Conservation (phyloP, 2,888 invertebrate genomes). For the Parthenolecanium corni region DNA sequence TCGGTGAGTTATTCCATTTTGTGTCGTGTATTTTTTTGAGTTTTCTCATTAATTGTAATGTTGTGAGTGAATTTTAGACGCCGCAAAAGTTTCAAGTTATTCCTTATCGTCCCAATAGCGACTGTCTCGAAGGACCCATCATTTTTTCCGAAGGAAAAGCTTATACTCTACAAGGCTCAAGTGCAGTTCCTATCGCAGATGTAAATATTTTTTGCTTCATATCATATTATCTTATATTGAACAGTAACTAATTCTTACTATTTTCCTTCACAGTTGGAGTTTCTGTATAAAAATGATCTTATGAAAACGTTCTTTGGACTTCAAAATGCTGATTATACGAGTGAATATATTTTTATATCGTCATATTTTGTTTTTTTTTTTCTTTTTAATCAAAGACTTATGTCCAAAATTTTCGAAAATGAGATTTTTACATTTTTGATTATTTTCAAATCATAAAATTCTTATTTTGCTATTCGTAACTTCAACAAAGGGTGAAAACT, state of each 20-base stretch:
- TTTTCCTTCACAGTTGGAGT: slow-evolving; percentile 15
- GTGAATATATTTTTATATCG: background rate
- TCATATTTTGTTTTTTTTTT: background rate
- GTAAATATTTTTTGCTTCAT: slow-evolving; percentile 54
- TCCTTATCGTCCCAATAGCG: slow-evolving; percentile 95
- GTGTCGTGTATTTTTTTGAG: background rate
- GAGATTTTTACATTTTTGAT: no score
- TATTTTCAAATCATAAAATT: no score
- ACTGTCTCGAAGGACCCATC: slow-evolving; percentile 75
- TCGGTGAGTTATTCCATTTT: background rate
- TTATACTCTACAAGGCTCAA: slow-evolving; percentile 78
- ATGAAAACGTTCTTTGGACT: background rate
- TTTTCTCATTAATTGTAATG: background rate
- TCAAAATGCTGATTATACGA: background rate
- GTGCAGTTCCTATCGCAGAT: slow-evolving; percentile 76
- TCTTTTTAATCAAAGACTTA: background rate
- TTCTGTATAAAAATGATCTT: slow-evolving; percentile 7
- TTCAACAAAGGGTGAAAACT: no score
- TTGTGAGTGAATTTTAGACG: slow-evolving; percentile 58
- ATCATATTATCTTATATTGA: no score
- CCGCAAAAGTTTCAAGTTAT: slow-evolving; percentile 99
- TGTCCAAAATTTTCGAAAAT: no score
- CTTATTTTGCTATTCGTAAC: no score
- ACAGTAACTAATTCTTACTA: no score
- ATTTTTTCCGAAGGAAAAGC: slow-evolving; percentile 93